These are phyloP conservation scores for Pterocles burchelli DNA, from an alignment of 2,113 vertebrate species.

Conservation along the genomic window DNA sequence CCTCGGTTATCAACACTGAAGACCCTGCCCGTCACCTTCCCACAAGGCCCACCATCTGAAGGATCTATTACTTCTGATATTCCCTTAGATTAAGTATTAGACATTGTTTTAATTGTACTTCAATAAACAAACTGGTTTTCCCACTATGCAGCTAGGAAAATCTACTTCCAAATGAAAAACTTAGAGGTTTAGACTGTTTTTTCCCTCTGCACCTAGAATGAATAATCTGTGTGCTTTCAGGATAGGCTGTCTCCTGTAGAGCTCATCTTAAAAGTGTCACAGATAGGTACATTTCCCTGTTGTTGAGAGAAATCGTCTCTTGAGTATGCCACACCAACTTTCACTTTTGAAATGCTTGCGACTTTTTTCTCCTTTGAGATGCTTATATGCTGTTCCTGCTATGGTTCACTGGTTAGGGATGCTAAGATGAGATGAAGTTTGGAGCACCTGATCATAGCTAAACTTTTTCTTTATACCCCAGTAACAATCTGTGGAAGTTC, in stretches of 20 bases:
- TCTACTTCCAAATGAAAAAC: neutral
- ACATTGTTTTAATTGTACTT: neutral
- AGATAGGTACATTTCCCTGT: neutral
- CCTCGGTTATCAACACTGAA: neutral
- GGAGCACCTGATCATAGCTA: neutral
- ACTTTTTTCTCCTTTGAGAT: neutral
- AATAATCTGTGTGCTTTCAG: neutral
- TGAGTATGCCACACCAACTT: neutral
- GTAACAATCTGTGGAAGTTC: neutral
- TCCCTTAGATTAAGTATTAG: neutral
- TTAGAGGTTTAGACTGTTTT: neutral
- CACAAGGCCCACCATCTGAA: neutral
- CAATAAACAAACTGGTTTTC: neutral
- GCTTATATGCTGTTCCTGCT: neutral
- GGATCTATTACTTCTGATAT: neutral
- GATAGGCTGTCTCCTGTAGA: neutral
- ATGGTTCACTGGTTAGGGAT: neutral
- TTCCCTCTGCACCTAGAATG: neutral
- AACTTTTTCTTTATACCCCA: neutral
- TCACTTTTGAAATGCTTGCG: neutral
- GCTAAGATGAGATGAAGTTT: neutral
- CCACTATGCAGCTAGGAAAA: neutral
- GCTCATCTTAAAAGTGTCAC: neutral
- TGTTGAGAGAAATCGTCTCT: neutral
- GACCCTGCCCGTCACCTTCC: neutral